Evolutionary conservation across 2,888 invertebrate genomes (phyloP), one percentile per base, ranked within the genome.

Genomic region (Helleia helle): DNA sequence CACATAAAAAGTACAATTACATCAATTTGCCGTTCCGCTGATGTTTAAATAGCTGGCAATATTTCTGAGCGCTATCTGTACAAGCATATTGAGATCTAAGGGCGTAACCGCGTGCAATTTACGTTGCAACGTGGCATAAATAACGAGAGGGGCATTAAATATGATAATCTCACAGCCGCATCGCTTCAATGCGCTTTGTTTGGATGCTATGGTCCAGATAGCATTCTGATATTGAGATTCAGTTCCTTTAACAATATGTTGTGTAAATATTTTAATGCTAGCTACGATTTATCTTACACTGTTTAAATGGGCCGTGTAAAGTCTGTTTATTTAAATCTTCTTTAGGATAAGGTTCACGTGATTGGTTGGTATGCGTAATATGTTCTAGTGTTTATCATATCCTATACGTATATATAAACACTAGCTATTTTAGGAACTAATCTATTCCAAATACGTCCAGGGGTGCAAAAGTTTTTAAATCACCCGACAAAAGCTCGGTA

Each of bases 71-170:
- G 49, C 46, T 69, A 73, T 73, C 69, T 50, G 55, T 44, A 42
- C 58, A 56, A 55, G 59, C 65, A 62, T 68, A 71, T 67, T 65
- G 67, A 72, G 72, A 71, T 71, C 72, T 71, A 62, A 62, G 65
- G 72, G 73, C 71, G 73, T 65, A 59, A 56, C 68, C 57, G 49
- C 42, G 45, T 51, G 62, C 65, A 67, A 66, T 70, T 71, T 66
- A 70, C 65, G 65, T 62, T 59, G 64, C 64, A 59, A 54, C 58
- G 55, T 55, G 52, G 60, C 61, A 59, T 62, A 60, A 64, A 62
- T 59, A 61, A 58, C 58, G 48, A 49, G 50, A 49, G 49, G 51
- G 50, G 57, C 62, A 70, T 71, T 68, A 67, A 71, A 64, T 66
- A 71, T 65, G 70, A 68, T 71, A 70, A 71, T 69, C 65, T 63